Conservation (phyloP, 1,140 invertebrate genomes). For the Coelopa frigida region DNA sequence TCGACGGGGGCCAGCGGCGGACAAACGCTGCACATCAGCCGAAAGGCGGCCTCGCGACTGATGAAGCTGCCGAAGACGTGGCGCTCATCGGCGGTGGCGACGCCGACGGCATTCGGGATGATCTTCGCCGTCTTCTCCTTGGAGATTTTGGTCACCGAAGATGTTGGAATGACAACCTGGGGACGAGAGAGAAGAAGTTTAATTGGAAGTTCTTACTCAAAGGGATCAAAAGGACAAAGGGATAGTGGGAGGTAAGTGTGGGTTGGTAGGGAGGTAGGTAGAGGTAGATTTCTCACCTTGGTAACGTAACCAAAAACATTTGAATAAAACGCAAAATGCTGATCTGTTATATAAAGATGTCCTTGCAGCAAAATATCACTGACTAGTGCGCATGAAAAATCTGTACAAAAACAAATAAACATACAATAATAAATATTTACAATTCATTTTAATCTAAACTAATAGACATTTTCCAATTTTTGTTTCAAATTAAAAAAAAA, state of each 20-base stretch:
- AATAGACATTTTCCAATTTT: too few relatives aligned
- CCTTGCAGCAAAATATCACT: constrained; percentile 89
- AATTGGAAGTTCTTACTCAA: too few relatives aligned
- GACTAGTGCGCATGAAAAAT: constrained; percentile 87
- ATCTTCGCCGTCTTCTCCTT: constrained; percentile 87
- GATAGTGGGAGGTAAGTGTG: background rate
- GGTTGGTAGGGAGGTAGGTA: background rate
- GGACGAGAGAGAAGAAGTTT: background rate
- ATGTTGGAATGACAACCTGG: constrained; percentile 72
- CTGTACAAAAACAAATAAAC: constrained; percentile 50
- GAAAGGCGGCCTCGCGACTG: constrained; percentile 78
- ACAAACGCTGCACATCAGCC: constrained; percentile 76
- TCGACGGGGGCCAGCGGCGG: constrained; percentile 22
- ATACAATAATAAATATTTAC: background rate
- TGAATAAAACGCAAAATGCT: constrained; percentile 92
- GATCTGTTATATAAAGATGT: constrained; percentile 84
- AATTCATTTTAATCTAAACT: too few relatives aligned
- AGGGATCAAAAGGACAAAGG: background rate
- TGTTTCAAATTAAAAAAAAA: too few relatives aligned
- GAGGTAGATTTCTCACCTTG: constrained; percentile 55
- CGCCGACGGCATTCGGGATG: constrained; percentile 84
- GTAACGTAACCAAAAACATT: constrained; percentile 91
- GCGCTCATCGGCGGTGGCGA: constrained; percentile 73
- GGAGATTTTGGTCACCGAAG: constrained; percentile 73
- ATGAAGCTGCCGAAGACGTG: constrained; percentile 86